These are phyloP conservation scores for Henricia sp. DNA, from an alignment of 53 echinoderm and acorn worm species.

Conservation along the genomic window DNA sequence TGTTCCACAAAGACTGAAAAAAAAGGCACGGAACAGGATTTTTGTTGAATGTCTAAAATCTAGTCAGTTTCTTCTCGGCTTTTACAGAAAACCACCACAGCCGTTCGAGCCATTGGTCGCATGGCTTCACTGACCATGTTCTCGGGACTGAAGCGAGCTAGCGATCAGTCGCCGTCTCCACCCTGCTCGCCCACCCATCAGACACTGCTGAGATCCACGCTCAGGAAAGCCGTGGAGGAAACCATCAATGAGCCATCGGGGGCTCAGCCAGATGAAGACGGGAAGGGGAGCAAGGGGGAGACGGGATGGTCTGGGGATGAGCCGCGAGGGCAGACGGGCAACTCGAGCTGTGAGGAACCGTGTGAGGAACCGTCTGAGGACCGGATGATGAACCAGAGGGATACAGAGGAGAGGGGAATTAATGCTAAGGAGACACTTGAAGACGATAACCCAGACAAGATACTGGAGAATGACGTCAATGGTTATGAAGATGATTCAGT, in stretches of 20 bases:
- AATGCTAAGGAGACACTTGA: too few species aligned
- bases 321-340: background rate
- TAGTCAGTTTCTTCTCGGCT: background rate
- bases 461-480: slow-evolving; percentile 13
- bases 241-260: slow-evolving; percentile 31
- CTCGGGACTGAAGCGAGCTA: slow-evolving; percentile 60
- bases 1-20: too few species aligned
- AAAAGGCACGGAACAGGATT: too few species aligned
- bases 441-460: slow-evolving; percentile 18
- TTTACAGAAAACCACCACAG: slow-evolving; percentile 94
- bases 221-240: slow-evolving; percentile 15
- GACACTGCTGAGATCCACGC: slow-evolving; percentile 11
- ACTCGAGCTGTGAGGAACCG: background rate
- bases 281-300: slow-evolving; percentile 6
- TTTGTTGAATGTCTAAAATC: background rate
- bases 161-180: slow-evolving; percentile 37
- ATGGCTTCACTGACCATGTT: slow-evolving; percentile 93
- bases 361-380: background rate
- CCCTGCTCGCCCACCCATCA: slow-evolving; percentile 37
- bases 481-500: slow-evolving; percentile 40
- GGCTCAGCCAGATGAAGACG: slow-evolving; percentile 30
- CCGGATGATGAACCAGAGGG: too few species aligned
- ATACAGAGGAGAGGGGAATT: too few species aligned
- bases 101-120: slow-evolving; percentile 87
- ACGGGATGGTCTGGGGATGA: background rate